phyloP scores from a whole-genome alignment of 1,140 invertebrate genomes.

The Panulirus ornatus region DNA sequence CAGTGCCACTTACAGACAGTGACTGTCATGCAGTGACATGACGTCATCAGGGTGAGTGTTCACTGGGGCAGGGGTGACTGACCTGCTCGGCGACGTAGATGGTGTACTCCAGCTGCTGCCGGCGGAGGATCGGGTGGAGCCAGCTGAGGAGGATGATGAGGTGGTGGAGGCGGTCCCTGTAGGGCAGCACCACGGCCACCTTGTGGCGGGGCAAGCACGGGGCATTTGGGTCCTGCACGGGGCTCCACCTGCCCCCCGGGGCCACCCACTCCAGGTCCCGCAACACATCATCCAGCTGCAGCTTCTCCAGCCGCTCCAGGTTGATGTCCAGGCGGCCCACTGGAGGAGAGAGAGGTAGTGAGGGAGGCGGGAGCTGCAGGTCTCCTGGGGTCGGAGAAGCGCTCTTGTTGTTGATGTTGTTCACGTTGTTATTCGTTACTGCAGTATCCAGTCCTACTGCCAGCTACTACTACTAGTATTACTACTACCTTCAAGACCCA shows the following conservation, averaged over 20 bases:
- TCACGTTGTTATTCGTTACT: neutral
- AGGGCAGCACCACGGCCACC: constrained; percentile 93
- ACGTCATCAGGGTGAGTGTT: too few species aligned
- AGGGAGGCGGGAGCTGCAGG: neutral
- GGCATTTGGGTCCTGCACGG: constrained; percentile 30
- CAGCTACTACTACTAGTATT: too few species aligned
- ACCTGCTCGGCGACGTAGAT: constrained; percentile 96
- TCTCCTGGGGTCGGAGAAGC: neutral
- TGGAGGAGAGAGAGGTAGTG: neutral
- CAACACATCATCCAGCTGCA: constrained; percentile 51
- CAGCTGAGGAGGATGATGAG: constrained; percentile 89
- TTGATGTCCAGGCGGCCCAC: constrained; percentile 45
- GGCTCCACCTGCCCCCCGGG: constrained; percentile 71
- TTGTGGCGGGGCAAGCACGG: constrained; percentile 76
- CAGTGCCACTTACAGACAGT: too few species aligned
- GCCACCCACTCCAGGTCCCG: constrained; percentile 65
- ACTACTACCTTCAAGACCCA: too few species aligned
- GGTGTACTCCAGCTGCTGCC: constrained; percentile 90
- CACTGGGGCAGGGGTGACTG: too few species aligned
- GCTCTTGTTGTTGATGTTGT: neutral
- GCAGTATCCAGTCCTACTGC: too few species aligned
- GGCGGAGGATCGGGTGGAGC: constrained; percentile 93
- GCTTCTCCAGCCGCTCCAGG: constrained; percentile 46
- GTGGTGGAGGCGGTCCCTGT: constrained; percentile 89
- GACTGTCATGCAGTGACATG: too few species aligned